Evolutionary conservation across 2,113 vertebrate genomes (phyloP).

Genomic region (Ochotona curzoniae): DNA sequence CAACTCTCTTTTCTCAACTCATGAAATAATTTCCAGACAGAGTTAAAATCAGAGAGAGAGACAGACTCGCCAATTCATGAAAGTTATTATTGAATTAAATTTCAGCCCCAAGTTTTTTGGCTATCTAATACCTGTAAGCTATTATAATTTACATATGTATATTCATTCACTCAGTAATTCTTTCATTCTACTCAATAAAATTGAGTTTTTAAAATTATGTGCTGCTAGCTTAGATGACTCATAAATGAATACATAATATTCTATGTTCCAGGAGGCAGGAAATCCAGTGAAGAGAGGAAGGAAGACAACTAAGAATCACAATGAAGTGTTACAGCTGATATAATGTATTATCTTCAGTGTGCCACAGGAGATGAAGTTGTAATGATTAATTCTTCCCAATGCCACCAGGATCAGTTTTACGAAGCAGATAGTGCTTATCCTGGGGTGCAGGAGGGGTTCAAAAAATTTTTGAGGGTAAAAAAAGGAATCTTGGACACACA

Average conservation of each 20-base stretch:
- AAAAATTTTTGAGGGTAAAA: background rate
- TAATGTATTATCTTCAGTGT: background rate
- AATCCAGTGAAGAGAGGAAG: slow-evolving; percentile 25
- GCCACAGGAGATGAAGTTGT: background rate
- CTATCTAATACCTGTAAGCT: background rate
- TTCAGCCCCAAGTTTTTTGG: slow-evolving; percentile 19
- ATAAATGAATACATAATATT: slow-evolving; percentile 6
- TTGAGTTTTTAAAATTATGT: background rate
- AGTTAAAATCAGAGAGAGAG: slow-evolving; percentile 55
- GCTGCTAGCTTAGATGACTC: background rate
- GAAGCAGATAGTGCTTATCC: background rate
- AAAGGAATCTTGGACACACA: background rate
- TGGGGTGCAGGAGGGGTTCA: background rate
- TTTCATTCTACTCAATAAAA: slow-evolving; percentile 44
- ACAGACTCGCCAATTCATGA: slow-evolving; percentile 55
- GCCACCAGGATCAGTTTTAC: background rate
- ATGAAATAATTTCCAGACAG: slow-evolving; percentile 48
- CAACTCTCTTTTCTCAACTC: background rate
- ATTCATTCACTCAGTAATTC: slow-evolving; percentile 30
- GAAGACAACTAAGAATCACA: background rate
- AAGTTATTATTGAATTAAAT: slow-evolving; percentile 50
- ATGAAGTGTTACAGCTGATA: background rate
- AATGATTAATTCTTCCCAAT: slow-evolving; percentile 22
- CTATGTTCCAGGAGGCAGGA: background rate
- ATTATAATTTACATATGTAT: slow-evolving; percentile 39